Percentiles rank a stretch among this genome's conserved stretches.
Conservation (phyloP, 2,888 invertebrate species). For the Malthinus seriepunctatus region DNA sequence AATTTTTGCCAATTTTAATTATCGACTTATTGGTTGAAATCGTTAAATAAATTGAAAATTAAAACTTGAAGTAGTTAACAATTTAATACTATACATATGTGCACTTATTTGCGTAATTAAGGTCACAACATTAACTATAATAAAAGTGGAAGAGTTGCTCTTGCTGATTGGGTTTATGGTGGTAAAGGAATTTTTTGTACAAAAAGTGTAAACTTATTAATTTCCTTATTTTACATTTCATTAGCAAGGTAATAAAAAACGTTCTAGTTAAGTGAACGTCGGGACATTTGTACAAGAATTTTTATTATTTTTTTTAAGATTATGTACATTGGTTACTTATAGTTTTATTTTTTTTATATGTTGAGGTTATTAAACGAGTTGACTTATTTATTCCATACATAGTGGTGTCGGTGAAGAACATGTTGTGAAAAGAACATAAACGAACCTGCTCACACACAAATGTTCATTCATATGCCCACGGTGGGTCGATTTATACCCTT, state of each 20-base stretch:
- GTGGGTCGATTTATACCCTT: no score
- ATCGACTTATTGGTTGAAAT: no score
- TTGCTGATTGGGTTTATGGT: slow-evolving; percentile 8
- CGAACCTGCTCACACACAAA: no score
- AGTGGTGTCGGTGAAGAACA: neutral
- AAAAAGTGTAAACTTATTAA: neutral
- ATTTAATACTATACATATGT: slow-evolving; percentile 8
- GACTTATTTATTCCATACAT: neutral
- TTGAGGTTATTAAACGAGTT: neutral
- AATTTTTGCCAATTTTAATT: no score
- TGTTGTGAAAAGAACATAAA: no score
- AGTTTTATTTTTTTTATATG: neutral
- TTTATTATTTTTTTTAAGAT: neutral
- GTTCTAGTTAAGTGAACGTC: no score
- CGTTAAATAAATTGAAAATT: no score
- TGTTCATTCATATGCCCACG: no score
- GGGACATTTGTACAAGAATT: neutral
- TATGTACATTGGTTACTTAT: neutral
- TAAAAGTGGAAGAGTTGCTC: slow-evolving; percentile 1
- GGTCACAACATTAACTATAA: slow-evolving; percentile 14
- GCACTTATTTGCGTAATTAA: slow-evolving; percentile 21
- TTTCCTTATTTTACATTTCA: neutral
- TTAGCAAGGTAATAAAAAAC: no score
- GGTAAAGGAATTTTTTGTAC: slow-evolving; percentile 9
- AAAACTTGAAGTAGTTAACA: neutral